phyloP scores from a whole-genome alignment of 2,888 invertebrate species.

The Sepioteuthis lessoniana region DNA sequence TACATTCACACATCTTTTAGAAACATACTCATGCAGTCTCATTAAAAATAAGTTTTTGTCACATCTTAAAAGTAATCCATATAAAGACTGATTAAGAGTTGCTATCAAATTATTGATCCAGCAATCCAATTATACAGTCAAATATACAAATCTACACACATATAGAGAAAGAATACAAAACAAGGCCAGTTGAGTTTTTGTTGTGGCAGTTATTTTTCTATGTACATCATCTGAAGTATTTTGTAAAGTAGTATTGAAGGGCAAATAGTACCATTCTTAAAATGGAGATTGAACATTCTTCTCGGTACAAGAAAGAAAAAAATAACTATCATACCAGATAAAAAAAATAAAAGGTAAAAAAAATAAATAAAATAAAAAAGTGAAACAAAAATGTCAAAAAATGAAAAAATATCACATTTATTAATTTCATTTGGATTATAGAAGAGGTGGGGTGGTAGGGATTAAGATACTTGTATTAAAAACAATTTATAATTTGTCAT shows the following conservation, averaged over 20 bases:
- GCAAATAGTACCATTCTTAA: not conserved
- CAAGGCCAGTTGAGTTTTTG: not conserved
- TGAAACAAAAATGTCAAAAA: conserved; percentile 33
- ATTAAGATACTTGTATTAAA: conserved; percentile 33
- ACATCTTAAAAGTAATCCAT: not conserved
- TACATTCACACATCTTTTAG: not conserved
- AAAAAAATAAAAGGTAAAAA: not conserved
- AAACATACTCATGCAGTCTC: not conserved
- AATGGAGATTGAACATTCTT: not conserved
- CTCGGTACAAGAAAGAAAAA: not conserved
- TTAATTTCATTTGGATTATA: conserved; percentile 33
- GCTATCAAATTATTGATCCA: not conserved
- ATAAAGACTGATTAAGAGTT: not conserved
- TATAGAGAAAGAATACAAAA: not conserved
- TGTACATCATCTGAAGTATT: not conserved
- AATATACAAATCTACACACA: not conserved
- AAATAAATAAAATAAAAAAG: not conserved
- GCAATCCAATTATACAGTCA: not conserved
- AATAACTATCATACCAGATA: not conserved
- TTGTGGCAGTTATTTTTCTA: not conserved
- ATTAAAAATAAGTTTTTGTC: not conserved
- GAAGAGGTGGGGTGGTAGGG: conserved; percentile 14
- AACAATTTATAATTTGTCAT: conserved; percentile 4
- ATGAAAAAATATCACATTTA: conserved; percentile 33
- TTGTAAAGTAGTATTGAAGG: not conserved